These are phyloP conservation scores for Lucilia sericata DNA, from an alignment of 1,140 invertebrate genomes.

Conservation along the genomic window DNA sequence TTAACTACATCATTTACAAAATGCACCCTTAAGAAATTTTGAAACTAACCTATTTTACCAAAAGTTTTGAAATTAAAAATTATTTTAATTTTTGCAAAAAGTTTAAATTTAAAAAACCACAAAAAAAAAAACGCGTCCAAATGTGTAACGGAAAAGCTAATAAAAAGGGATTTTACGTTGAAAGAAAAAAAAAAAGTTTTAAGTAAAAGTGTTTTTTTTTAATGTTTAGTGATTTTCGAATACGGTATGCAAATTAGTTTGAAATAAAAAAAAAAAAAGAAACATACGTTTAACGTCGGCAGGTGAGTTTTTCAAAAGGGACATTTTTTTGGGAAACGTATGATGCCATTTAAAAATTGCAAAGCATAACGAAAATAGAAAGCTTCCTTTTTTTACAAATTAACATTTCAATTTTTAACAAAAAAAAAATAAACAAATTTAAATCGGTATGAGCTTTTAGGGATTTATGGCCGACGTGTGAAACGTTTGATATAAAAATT, in stretches of 20 bases:
- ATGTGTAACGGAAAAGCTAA: slow-evolving; percentile 65
- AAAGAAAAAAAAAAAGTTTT: background rate
- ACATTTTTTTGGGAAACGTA: slow-evolving; percentile 48
- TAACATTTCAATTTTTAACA: background rate
- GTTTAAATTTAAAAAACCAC: background rate
- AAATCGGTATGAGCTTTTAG: slow-evolving; percentile 67
- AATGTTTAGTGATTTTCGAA: slow-evolving; percentile 40
- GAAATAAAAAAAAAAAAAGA: background rate
- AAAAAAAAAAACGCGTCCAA: slow-evolving; percentile 24
- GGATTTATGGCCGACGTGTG: slow-evolving; percentile 69
- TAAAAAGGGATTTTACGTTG: slow-evolving; percentile 63
- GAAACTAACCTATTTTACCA: background rate
- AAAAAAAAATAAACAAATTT: slow-evolving; percentile 52
- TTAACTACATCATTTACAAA: background rate
- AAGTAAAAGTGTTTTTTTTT: slow-evolving; percentile 8
- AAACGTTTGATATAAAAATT: slow-evolving; percentile 31
- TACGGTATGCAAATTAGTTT: background rate
- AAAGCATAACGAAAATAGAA: slow-evolving; percentile 49
- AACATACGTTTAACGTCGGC: slow-evolving; percentile 57
- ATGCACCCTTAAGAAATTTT: background rate
- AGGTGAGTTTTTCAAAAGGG: slow-evolving; percentile 61
- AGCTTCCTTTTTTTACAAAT: slow-evolving; percentile 17
- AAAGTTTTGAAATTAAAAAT: background rate
- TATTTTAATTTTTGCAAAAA: background rate
- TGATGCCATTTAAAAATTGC: slow-evolving; percentile 62